Evolutionary conservation across 2,797 vertebrate species (phyloP).

Genomic region (Acanthornis magna): DNA sequence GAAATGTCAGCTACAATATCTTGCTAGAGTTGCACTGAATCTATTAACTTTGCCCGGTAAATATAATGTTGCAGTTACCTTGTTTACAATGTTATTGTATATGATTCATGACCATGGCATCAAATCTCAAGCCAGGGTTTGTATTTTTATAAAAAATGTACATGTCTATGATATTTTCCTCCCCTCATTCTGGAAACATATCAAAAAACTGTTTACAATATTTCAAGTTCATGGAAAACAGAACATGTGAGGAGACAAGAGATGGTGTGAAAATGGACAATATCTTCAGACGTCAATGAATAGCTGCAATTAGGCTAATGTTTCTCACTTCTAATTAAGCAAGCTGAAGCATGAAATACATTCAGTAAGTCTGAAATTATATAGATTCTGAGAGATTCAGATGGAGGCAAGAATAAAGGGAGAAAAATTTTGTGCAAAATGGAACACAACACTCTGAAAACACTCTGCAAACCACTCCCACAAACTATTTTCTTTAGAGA

Average conservation of each 20-base stretch:
- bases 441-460: background rate
- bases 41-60: constrained; percentile 69
- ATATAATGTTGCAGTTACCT: constrained; percentile 68
- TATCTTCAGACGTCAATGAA: constrained; percentile 2
- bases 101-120: constrained; percentile 52
- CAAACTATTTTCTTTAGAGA: background rate
- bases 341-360: background rate
- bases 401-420: background rate
- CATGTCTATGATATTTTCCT: background rate
- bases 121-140: constrained; percentile 58
- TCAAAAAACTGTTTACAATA: constrained; percentile 49
- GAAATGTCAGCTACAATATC: constrained; percentile 67
- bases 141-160: constrained; percentile 56
- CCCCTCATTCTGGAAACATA: constrained; percentile 36
- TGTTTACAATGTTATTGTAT: constrained; percentile 63
- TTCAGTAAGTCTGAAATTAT: background rate
- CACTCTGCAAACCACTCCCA: background rate
- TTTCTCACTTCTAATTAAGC: background rate
- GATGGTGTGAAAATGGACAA: background rate
- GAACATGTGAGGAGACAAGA: background rate
- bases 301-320: background rate
- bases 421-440: background rate
- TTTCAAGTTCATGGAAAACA: constrained; percentile 26
- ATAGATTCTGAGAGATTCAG: background rate
- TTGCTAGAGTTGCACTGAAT: constrained; percentile 70